These are phyloP conservation scores for Anneissia japonica DNA, from an alignment of 35 echinoderm and acorn worm species.

Conservation along the genomic window DNA sequence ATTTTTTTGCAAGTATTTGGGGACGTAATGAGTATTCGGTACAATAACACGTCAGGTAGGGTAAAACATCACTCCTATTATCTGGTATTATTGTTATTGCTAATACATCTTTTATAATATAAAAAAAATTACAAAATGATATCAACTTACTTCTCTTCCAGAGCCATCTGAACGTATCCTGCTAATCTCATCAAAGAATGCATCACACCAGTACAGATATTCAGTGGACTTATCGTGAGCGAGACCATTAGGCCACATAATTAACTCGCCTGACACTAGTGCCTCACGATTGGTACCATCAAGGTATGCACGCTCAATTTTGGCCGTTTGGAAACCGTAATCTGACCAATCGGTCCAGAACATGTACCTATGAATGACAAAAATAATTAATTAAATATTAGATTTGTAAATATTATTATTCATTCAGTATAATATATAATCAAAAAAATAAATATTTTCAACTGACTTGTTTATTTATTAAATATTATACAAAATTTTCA, in stretches of 20 bases:
- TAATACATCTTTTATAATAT: not conserved
- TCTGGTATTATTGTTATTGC: too few species aligned
- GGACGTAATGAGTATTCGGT: too few species aligned
- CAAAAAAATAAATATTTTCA: too few species aligned
- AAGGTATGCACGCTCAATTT: conserved; percentile 56
- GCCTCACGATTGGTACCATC: conserved; percentile 41
- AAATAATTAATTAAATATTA: too few species aligned
- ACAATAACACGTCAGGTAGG: too few species aligned
- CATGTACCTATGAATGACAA: conserved; percentile 66
- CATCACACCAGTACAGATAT: conserved; percentile 84
- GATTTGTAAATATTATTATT: too few species aligned
- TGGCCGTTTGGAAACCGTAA: conserved; percentile 20
- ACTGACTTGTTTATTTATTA: too few species aligned
- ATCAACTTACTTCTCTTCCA: conserved; percentile 4
- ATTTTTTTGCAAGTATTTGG: too few species aligned
- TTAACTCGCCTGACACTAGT: not conserved
- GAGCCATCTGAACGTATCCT: not conserved
- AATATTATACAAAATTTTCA: too few species aligned
- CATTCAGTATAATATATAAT: too few species aligned
- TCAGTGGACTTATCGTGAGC: conserved; percentile 28
- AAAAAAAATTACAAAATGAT: not conserved
- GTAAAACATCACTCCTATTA: too few species aligned
- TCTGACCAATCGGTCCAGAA: conserved; percentile 93
- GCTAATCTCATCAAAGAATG: conserved; percentile 74
- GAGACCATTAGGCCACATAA: conserved; percentile 86